Base-by-base conservation (phyloP, 2,113 vertebrate species). In the Asarcornis scutulata region DNA sequence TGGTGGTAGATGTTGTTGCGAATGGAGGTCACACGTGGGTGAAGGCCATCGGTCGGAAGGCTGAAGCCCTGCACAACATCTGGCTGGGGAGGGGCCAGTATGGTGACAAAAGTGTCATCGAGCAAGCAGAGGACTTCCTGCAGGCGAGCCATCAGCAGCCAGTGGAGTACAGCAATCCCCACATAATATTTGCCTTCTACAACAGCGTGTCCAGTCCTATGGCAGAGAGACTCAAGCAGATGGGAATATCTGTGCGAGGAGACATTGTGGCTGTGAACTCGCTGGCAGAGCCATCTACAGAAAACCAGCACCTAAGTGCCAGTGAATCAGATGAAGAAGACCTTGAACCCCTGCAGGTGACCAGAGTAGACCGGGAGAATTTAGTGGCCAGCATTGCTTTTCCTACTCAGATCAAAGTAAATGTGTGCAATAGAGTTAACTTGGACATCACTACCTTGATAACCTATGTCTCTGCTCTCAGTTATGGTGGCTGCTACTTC, bases 11-110 rank as follows among this genome's bases (percentile, higher is more conserved):
- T 32, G 99, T 99, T 13, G 99, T 99, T 27, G 99, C 99, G 6
- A 99, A 99, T 0, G 96, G 97, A 9, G 99, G 99, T 2, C 99
- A 98, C 92, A 99, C 99, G 0, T 99, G 99, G 99, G 99, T 99
- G 88, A 99, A 99, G 96, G 99, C 99, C 4, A 98, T 99, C 1
- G 99, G 99, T 31, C 98, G 99, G 11, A 99, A 99, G 95, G 99
- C 99, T 1, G 99, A 99, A 97, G 99, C 99, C 1, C 96, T 99
- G 50, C 99, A 99, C 96, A 99, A 99, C 93, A 99, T 99, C 96
- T 99, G 99, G 99, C 97, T 99, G 86, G 99, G 99, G 36, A 98
- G 99, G 55, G 99, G 99, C n/a, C 99, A 99, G 72, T 99, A 99
- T 69, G 99, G 99, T 1, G 99, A 99, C 97, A 99, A 99, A 92